Conservation (phyloP, 1,140 invertebrate species). For the Drosophila sucinea region DNA sequence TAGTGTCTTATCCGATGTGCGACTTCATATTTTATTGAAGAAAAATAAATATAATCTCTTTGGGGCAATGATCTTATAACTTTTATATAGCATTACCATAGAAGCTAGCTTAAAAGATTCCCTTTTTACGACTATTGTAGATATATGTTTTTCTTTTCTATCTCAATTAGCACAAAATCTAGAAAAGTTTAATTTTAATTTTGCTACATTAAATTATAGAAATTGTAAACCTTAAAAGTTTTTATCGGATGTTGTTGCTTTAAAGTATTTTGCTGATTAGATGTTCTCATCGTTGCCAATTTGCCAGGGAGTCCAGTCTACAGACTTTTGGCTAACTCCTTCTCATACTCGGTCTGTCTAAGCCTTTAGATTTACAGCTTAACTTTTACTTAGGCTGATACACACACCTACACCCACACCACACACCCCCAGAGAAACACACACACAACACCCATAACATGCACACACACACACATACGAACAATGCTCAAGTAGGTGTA, state of each 20-base stretch:
- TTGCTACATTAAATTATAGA: no score
- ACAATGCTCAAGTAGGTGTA: slow-evolving; percentile 75
- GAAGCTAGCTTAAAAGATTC: no score
- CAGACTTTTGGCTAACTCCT: slow-evolving; percentile 7
- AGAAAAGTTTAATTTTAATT: no score
- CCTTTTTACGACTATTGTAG: no score
- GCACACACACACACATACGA: slow-evolving; percentile 57
- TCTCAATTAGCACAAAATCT: no score
- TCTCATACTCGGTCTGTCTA: slow-evolving; percentile 18
- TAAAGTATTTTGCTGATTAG: slow-evolving; percentile 13
- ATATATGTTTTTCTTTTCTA: no score
- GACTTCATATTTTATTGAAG: no score
- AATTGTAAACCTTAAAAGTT: no score
- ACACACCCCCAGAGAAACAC: slow-evolving; percentile 40
- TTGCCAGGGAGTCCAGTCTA: not conserved
- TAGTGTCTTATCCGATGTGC: no score
- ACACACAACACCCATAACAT: slow-evolving; percentile 36
- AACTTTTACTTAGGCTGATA: slow-evolving; percentile 59
- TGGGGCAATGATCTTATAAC: no score
- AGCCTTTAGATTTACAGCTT: slow-evolving; percentile 71
- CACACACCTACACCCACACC: slow-evolving; percentile 32
- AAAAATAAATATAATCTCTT: no score
- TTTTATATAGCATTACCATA: no score
- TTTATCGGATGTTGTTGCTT: not conserved
- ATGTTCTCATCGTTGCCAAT: not conserved